phyloP scores from a whole-genome alignment of 2,113 vertebrate genomes.

The Erinaceus europaeus region DNA sequence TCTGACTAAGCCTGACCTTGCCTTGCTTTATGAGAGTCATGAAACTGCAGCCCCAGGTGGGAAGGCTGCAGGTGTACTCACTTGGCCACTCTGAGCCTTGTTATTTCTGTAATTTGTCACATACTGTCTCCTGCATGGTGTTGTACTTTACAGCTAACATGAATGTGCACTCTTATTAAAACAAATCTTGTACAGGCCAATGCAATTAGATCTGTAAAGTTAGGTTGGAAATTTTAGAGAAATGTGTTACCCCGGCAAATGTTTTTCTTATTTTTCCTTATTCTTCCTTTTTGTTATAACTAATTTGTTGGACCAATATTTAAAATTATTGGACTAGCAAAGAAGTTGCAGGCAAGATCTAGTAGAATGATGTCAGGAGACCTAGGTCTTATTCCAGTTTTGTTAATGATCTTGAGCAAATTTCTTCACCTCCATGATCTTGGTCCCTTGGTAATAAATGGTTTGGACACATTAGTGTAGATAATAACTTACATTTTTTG shows the following conservation, averaged over 20 bases:
- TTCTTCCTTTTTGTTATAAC: neutral
- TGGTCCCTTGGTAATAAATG: neutral
- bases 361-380: neutral
- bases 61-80: slow-evolving; percentile 52
- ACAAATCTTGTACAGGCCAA: slow-evolving; percentile 60
- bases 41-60: slow-evolving; percentile 73
- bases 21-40: slow-evolving; percentile 69
- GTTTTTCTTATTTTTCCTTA: neutral
- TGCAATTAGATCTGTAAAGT: slow-evolving; percentile 67
- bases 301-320: slow-evolving; percentile 2
- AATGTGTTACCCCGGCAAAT: neutral
- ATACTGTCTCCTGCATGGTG: slow-evolving; percentile 53
- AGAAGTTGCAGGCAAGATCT: neutral
- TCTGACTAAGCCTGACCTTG: slow-evolving; percentile 71
- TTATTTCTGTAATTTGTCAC: slow-evolving; percentile 71
- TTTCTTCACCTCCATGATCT: neutral
- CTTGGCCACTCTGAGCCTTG: neutral
- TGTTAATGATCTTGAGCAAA: neutral
- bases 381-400: neutral
- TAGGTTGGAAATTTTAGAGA: slow-evolving; percentile 39
- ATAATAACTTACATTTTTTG: neutral
- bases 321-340: neutral
- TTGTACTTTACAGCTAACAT: slow-evolving; percentile 44
- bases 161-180: slow-evolving; percentile 64
- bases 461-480: neutral